These are phyloP conservation scores for Notolabrus celidotus DNA, from an alignment of 2,797 vertebrate species.

Conservation along the genomic window DNA sequence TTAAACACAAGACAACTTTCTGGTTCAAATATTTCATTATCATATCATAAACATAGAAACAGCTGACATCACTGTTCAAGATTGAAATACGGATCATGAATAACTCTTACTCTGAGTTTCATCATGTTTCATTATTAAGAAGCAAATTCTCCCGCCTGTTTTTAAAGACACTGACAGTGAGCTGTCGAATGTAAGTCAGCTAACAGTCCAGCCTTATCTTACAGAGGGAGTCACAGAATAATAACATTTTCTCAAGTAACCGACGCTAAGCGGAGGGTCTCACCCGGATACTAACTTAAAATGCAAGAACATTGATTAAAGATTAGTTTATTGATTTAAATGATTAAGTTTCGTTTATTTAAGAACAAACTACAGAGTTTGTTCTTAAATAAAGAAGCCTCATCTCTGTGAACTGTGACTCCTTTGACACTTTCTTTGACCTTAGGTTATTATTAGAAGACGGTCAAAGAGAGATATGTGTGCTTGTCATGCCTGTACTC, in stretches of 20 bases:
- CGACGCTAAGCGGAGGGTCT: too few species aligned
- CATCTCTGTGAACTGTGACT: too few species aligned
- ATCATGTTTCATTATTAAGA: not conserved
- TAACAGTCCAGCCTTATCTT: not conserved
- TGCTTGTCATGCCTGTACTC: slow-evolving; percentile 20
- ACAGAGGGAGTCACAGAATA: too few species aligned
- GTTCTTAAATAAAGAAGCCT: too few species aligned
- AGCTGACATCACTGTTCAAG: not conserved
- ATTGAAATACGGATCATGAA: not conserved
- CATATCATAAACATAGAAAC: not conserved
- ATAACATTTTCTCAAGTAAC: too few species aligned
- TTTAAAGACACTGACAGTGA: not conserved
- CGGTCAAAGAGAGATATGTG: not conserved
- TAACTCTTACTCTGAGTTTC: not conserved
- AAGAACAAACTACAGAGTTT: too few species aligned
- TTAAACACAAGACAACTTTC: too few species aligned
- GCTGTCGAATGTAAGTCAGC: not conserved
- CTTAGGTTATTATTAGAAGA: slow-evolving; percentile 22
- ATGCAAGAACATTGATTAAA: too few species aligned
- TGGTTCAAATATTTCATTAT: not conserved
- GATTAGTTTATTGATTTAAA: too few species aligned
- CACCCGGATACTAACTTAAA: too few species aligned
- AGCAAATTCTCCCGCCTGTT: not conserved
- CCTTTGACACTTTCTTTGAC: not conserved
- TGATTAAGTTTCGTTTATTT: too few species aligned